Percentiles rank a stretch among this genome's conserved stretches.
phyloP scores from a whole-genome alignment of 2,888 invertebrate species.

The Nymphalis urticae region DNA sequence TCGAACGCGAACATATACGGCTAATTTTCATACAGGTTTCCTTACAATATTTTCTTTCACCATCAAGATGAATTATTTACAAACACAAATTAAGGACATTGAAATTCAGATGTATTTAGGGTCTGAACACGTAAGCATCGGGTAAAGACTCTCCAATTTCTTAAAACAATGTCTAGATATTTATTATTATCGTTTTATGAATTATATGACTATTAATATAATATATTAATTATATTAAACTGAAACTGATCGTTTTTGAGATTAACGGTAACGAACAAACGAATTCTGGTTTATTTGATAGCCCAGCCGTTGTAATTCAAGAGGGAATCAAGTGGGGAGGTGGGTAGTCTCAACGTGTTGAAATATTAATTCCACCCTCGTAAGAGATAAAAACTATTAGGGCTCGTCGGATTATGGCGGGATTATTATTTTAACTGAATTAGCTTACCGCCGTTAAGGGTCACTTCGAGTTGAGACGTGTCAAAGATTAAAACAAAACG shows the following conservation, averaged over 20 bases:
- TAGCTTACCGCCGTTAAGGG: slow-evolving; percentile 75
- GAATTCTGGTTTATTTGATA: background rate
- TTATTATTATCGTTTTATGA: no score
- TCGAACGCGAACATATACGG: no score
- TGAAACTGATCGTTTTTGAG: background rate
- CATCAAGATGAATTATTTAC: no score
- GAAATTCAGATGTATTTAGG: no score
- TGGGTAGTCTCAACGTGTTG: slow-evolving; percentile 53
- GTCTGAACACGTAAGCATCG: no score
- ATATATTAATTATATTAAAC: background rate
- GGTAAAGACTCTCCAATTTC: no score
- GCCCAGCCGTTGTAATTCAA: slow-evolving; percentile 5
- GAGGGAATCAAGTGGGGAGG: slow-evolving; percentile 15
- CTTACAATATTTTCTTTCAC: no score
- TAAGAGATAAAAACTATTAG: slow-evolving; percentile 78
- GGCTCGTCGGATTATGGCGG: slow-evolving; percentile 68
- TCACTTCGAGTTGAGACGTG: slow-evolving; percentile 46
- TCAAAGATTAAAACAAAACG: slow-evolving; percentile 52
- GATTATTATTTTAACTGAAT: slow-evolving; percentile 81
- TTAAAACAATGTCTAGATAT: no score
- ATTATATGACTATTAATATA: no score
- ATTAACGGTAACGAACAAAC: background rate
- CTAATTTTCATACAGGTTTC: no score
- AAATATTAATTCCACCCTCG: slow-evolving; percentile 76
- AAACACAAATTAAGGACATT: no score